Evolutionary conservation across 2,113 vertebrate species (phyloP).

Genomic region (Egretta garzetta): DNA sequence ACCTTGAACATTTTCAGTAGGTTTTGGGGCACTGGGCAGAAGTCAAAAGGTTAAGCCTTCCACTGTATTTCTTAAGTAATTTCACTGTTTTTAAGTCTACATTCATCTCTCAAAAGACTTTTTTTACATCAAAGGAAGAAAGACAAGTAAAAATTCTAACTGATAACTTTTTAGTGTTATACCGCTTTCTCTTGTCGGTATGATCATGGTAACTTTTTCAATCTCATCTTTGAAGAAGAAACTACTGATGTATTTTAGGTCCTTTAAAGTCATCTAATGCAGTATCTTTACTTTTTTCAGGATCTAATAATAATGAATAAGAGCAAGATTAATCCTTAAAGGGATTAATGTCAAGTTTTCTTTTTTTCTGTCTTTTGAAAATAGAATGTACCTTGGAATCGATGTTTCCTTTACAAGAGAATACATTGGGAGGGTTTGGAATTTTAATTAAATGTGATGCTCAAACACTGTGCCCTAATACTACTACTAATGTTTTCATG

Average conservation of each 20-base stretch:
- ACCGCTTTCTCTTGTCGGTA: background rate
- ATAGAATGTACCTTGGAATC: background rate
- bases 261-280: background rate
- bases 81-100: slow-evolving; percentile 16
- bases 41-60: slow-evolving; percentile 35
- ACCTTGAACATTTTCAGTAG: background rate
- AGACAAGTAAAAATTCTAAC: slow-evolving; percentile 26
- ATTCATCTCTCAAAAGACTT: slow-evolving; percentile 7
- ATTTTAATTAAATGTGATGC: background rate
- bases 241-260: slow-evolving; percentile 21
- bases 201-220: background rate
- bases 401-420: background rate
- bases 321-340: background rate
- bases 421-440: background rate
- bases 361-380: background rate
- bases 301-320: slow-evolving; percentile 10
- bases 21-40: background rate
- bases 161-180: background rate
- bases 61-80: background rate
- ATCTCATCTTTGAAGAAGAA: slow-evolving; percentile 44
- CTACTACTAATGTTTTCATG: background rate
- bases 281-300: background rate
- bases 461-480: background rate
- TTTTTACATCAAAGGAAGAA: slow-evolving; percentile 34
- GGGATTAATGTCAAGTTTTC: background rate